phyloP scores from a whole-genome alignment of 2,888 invertebrate genomes.

The Watsonalla cultraria region DNA sequence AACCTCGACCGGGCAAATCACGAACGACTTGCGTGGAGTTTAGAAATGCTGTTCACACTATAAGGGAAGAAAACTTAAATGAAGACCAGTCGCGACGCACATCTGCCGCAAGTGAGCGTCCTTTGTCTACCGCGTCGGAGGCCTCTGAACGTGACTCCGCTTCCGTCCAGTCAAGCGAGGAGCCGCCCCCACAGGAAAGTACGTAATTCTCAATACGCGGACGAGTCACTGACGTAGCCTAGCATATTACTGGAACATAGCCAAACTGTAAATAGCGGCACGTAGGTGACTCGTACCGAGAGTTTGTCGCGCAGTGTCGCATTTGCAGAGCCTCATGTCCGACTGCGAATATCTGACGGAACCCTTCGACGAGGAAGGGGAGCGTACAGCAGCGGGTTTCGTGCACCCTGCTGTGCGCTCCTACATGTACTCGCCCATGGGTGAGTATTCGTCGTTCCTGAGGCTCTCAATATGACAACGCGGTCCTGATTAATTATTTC shows the following conservation, averaged over 20 bases:
- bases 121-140: slow-evolving; percentile 70
- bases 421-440: slow-evolving; percentile 76
- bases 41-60: slow-evolving; percentile 40
- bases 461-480: slow-evolving; percentile 33
- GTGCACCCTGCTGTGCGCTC: slow-evolving; percentile 75
- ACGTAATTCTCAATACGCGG: slow-evolving; percentile 63
- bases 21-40: slow-evolving; percentile 44
- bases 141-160: slow-evolving; percentile 70
- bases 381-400: slow-evolving; percentile 60
- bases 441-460: slow-evolving; percentile 58
- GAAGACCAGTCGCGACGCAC: slow-evolving; percentile 50
- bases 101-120: slow-evolving; percentile 66
- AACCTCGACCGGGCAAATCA: slow-evolving; percentile 50
- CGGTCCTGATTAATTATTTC: slow-evolving; percentile 35
- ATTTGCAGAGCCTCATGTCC: slow-evolving; percentile 71
- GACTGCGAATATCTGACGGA: slow-evolving; percentile 74
- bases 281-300: slow-evolving; percentile 67
- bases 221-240: slow-evolving; percentile 69
- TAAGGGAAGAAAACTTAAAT: slow-evolving; percentile 39
- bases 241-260: slow-evolving; percentile 61
- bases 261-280: slow-evolving; percentile 75
- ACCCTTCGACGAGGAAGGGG: slow-evolving; percentile 68
- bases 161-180: slow-evolving; percentile 74
- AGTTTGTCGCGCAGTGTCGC: slow-evolving; percentile 75
- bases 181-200: slow-evolving; percentile 71